Evolutionary conservation across 2,888 invertebrate species (phyloP), one percentile per base, ranked within the genome.

Genomic region (Microctonus hyperodae): DNA sequence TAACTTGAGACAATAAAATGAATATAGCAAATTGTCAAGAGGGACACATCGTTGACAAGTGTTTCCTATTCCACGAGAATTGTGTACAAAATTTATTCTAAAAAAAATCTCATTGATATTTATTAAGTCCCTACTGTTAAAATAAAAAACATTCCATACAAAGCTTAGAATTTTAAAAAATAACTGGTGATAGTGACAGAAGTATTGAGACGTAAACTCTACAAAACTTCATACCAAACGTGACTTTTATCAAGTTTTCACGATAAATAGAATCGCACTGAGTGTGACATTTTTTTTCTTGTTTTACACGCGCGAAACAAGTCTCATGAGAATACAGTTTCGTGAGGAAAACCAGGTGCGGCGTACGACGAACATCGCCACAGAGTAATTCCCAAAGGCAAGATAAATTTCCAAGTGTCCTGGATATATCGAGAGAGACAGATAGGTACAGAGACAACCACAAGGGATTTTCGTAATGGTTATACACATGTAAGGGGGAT

Each of bases 61-160:
- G 65, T 67, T 74, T 70, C 69, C 72, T 72, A 67, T 67, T 63
- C 67, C 72, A 78, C 77, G 78, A 77, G 77, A 73, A 67, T 72
- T 68, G 76, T 73, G 72, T 76, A 72, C 75, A 6, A 16, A 16
- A 44, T 16, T 44, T 37, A 2, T 13, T 37, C 16, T 44, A 16
- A 7, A 16, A 44, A 20, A 44, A 44, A 44, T 44, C 44, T 9
- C 20, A 35, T 9, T 35, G 9, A 35, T 35, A 35, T 28, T 28
- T 28, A 28, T 28, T 28, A 28, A n/a, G n/a, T n/a, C n/a, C n/a
- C 7, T 28, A 28, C 7, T 7, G 28, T 28, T 28, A 28, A 28
- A 28, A 28, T 5, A 28, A 28, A 28, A n/a, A n/a, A n/a, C n/a
- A n/a, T n/a, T n/a, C n/a, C n/a, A n/a, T n/a, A n/a, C n/a, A n/a